Conservation (phyloP, 2,797 vertebrate species). For the Cynopterus sphinx region DNA sequence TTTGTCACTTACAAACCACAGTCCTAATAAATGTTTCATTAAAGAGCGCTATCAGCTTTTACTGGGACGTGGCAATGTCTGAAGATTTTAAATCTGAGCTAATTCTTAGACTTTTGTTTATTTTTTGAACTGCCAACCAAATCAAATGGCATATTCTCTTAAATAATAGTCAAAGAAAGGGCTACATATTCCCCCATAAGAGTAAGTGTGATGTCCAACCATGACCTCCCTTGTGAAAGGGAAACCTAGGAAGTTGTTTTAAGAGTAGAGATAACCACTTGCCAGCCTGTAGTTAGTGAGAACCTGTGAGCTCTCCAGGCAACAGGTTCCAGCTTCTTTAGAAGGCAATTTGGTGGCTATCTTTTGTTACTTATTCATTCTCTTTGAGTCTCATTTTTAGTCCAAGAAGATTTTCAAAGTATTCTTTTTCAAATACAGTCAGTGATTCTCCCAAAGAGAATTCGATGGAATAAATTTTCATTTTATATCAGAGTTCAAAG, state of each 20-base stretch:
- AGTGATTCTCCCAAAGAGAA: neutral
- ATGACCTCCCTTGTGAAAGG: neutral
- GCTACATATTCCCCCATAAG: no score
- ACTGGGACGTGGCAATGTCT: neutral
- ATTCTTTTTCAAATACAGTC: neutral
- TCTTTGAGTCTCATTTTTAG: neutral
- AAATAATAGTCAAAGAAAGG: neutral
- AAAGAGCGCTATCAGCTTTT: slow-evolving; percentile 37
- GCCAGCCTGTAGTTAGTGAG: neutral
- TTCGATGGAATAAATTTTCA: neutral
- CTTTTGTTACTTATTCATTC: neutral
- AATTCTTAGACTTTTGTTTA: neutral
- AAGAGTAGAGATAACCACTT: neutral
- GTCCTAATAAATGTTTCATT: slow-evolving; percentile 53
- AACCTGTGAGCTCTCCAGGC: neutral
- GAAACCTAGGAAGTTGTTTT: neutral
- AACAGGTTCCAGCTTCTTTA: neutral
- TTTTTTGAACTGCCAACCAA: neutral
- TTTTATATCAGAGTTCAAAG: neutral
- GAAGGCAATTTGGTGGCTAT: neutral
- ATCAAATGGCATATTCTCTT: neutral
- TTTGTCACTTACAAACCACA: slow-evolving; percentile 53
- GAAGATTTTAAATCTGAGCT: slow-evolving; percentile 21
- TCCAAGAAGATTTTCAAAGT: neutral
- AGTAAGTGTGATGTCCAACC: neutral